Evolutionary conservation across 2,113 vertebrate species (phyloP), one percentile per base, ranked within the genome.

Genomic region (Lycaon pictus): DNA sequence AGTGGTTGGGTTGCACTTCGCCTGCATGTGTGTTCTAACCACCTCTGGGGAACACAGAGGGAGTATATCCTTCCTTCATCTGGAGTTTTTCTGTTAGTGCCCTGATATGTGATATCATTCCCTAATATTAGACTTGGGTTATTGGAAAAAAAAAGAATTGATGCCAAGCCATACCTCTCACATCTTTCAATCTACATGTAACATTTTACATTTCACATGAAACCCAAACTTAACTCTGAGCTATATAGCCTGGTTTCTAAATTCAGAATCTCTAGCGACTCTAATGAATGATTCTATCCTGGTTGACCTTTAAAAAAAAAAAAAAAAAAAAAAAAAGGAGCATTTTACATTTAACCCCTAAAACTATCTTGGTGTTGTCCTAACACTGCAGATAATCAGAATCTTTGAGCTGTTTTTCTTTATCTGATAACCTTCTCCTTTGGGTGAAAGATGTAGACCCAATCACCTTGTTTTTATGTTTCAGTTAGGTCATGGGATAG

Each of bases 301-400:
- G 32, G 4, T 35, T 76, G 74, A 11, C 27, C 55, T 92, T 93
- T 13, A 27, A 76, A 48, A 76, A 7, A 67, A 63, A 63, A 27
- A 9, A 25, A 76, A 48, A 76, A 76, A 48, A 76, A 3, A 69
- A 56, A 25, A 19, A 69, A 69, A 35, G 32, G 3, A 71, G 17
- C 17, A 71, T 71, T 20, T 71, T 71, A 76, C 37, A 37, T 65
- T 62, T 62, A 79, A 86, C 13, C 35, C 63, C 32, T 67, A 82
- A 76, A 74, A 82, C 67, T 65, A 27, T 23, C 48, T 76, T 58
- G 5, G 5, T 72, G 32, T 82, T 65, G 27, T 11, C 51, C 17
- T 79, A 76, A 71, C 15, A 77, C 22, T n/a, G 11, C 32, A 96
- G 69, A 85, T 71, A 84, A 77, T 60, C 85, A 84, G 65, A 96